These are phyloP conservation scores for Latheticus oryzae DNA, from an alignment of 2,888 invertebrate genomes.

Conservation along the genomic window DNA sequence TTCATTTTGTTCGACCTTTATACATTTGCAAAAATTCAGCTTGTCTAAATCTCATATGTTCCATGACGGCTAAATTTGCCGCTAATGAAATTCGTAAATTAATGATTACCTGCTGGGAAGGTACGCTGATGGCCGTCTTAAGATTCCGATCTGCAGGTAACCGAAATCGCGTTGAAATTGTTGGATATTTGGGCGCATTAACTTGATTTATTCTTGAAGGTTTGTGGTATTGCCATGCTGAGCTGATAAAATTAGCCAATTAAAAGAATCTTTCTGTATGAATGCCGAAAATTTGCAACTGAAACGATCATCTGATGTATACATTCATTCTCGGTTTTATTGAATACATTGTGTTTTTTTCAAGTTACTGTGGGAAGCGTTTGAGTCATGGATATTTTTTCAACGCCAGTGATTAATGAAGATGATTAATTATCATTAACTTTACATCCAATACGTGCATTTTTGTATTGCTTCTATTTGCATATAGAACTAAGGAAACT, in stretches of 20 bases:
- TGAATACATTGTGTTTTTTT: too few relatives aligned
- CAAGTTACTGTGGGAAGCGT: too few relatives aligned
- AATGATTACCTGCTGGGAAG: conserved; percentile 26
- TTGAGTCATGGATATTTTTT: too few relatives aligned
- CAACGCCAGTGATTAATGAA: too few relatives aligned
- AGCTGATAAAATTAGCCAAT: conserved; percentile 9
- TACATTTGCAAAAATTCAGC: too few relatives aligned
- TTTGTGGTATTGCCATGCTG: conserved; percentile 16
- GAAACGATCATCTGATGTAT: too few relatives aligned
- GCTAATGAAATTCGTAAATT: conserved; percentile 26
- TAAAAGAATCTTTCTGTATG: conserved; percentile 8
- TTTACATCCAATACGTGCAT: too few relatives aligned
- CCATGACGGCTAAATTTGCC: conserved; percentile 28
- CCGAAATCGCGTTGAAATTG: conserved; percentile 13
- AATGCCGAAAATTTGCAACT: too few relatives aligned
- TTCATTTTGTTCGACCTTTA: conserved; percentile 11
- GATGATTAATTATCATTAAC: too few relatives aligned
- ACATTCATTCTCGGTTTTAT: too few relatives aligned
- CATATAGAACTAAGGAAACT: too few relatives aligned
- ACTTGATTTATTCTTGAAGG: conserved; percentile 18
- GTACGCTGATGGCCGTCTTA: conserved; percentile 18
- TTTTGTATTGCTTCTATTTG: too few relatives aligned
- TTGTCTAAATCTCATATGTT: conserved; percentile 7
- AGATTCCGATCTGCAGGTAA: conserved; percentile 11
- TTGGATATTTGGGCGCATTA: conserved; percentile 4